These are phyloP conservation scores for Amyelois transitella DNA, from an alignment of 1,140 invertebrate genomes.

Conservation along the genomic window DNA sequence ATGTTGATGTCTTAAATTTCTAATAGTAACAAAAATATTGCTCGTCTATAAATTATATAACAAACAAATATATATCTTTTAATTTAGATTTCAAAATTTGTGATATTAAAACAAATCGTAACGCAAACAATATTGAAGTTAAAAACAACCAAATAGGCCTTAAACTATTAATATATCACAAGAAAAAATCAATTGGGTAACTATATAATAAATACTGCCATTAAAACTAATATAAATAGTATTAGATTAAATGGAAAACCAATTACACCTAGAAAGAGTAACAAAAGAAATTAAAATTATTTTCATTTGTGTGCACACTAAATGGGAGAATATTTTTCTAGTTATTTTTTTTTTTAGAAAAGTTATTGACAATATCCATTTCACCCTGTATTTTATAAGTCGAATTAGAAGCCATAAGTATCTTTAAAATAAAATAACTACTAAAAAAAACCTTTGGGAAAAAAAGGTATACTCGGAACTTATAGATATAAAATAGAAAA, in stretches of 20 bases:
- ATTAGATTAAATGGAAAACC: background rate
- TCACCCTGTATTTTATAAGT: too few relatives aligned
- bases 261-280: background rate
- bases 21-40: constrained; percentile 68
- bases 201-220: background rate
- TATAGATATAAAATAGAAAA: too few relatives aligned
- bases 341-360: too few relatives aligned
- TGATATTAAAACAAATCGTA: background rate
- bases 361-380: too few relatives aligned
- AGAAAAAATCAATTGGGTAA: background rate
- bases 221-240: background rate
- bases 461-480: too few relatives aligned
- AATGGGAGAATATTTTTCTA: too few relatives aligned
- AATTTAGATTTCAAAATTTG: background rate
- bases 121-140: background rate
- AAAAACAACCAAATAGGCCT: background rate
- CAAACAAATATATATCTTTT: constrained; percentile 7
- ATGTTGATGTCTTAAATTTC: constrained; percentile 37
- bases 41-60: constrained; percentile 49
- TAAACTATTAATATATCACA: background rate
- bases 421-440: too few relatives aligned
- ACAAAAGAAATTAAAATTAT: background rate
- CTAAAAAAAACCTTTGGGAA: too few relatives aligned
- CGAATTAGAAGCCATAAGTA: too few relatives aligned
- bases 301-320: background rate